Conservation (phyloP, 2,113 vertebrate species). For the Leptocoma aspasia region DNA sequence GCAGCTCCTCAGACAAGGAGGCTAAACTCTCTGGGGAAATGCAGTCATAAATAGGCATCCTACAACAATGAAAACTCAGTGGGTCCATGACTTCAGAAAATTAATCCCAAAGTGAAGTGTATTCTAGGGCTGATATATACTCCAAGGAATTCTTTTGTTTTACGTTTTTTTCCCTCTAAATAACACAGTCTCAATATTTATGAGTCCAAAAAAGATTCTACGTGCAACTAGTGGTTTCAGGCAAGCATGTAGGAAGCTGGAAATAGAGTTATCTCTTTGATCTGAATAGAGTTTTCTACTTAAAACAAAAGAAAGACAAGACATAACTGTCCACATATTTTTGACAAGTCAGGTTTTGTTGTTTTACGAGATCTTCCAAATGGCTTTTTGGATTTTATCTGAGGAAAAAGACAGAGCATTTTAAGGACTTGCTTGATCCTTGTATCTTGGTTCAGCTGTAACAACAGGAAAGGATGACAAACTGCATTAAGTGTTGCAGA, state of each 20-base stretch:
- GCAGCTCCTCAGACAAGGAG: background rate
- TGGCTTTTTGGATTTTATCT: background rate
- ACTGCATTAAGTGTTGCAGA: background rate
- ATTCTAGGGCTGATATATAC: background rate
- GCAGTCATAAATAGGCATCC: background rate
- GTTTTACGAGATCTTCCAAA: background rate
- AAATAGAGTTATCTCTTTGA: background rate
- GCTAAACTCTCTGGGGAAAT: background rate
- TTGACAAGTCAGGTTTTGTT: background rate
- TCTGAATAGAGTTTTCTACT: background rate
- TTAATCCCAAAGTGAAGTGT: background rate
- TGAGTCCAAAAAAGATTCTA: background rate
- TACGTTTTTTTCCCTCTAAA: too few species aligned
- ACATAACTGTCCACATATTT: background rate
- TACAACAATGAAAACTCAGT: background rate
- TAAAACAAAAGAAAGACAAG: background rate
- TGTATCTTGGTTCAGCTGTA: background rate
- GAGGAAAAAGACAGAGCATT: background rate
- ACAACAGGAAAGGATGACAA: background rate
- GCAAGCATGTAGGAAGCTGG: background rate
- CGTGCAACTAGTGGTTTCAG: background rate
- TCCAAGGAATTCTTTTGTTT: background rate
- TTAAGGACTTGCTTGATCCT: background rate
- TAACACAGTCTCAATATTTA: background rate
- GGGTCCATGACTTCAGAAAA: background rate